Conservation (phyloP, 1,140 invertebrate genomes). For the Anastrepha obliqua region DNA sequence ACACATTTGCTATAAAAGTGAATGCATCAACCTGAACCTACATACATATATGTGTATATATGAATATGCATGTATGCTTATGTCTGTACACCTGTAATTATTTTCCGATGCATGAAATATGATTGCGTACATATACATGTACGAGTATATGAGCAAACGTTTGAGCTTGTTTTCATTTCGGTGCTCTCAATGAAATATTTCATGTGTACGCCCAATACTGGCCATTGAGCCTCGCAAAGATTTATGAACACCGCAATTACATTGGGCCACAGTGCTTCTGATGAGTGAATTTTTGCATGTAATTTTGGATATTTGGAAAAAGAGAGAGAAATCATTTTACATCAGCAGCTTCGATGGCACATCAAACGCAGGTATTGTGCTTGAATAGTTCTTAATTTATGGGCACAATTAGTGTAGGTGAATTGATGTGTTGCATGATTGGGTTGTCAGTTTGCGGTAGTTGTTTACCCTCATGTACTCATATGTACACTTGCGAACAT, state of each 20-base stretch:
- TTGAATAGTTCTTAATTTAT: conserved; percentile 38
- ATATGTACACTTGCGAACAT: no score
- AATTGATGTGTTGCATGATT: conserved; percentile 20
- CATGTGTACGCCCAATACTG: not conserved
- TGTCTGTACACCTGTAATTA: not conserved
- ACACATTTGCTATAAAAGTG: not conserved
- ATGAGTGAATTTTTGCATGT: not conserved
- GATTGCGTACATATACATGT: not conserved
- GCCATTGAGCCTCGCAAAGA: not conserved
- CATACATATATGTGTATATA: not conserved
- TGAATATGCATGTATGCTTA: not conserved
- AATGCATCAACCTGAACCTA: not conserved
- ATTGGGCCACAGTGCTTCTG: not conserved
- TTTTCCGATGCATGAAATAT: not conserved
- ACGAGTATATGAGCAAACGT: not conserved
- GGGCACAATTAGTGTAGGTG: conserved; percentile 24
- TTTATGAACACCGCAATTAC: conserved; percentile 36
- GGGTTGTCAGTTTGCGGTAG: not conserved
- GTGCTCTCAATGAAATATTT: conserved; percentile 11
- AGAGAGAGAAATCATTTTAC: not conserved
- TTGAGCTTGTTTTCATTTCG: not conserved
- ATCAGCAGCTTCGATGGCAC: not conserved
- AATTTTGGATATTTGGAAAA: not conserved
- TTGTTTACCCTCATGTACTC: not conserved
- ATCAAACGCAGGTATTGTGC: not conserved